These are phyloP conservation scores for Apantesis nais DNA, from an alignment of 2,888 invertebrate species.

Conservation along the genomic window DNA sequence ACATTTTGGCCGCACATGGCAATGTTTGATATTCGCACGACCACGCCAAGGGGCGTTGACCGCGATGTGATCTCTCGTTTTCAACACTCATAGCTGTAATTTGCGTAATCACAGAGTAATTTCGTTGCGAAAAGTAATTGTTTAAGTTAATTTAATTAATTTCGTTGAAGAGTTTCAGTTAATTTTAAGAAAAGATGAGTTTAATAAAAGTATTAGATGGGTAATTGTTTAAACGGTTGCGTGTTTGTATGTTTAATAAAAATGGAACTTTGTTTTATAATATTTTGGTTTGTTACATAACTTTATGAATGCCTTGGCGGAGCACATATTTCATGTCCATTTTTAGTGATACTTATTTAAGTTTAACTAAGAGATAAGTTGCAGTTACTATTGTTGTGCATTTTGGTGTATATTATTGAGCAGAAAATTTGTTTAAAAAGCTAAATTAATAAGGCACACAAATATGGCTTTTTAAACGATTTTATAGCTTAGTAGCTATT, in stretches of 20 bases:
- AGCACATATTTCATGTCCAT: too few species aligned
- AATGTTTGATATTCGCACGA: conserved; percentile 34
- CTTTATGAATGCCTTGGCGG: background rate
- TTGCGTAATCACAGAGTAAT: conserved; percentile 43
- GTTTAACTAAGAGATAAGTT: too few species aligned
- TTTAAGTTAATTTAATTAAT: conserved; percentile 21
- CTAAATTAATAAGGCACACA: background rate
- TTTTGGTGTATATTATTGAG: too few species aligned
- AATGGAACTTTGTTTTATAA: background rate
- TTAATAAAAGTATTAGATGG: conserved; percentile 13
- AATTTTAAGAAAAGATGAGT: conserved; percentile 8
- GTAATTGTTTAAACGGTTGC: conserved; percentile 10
- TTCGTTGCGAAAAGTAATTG: conserved; percentile 38
- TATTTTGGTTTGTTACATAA: background rate
- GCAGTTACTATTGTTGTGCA: too few species aligned
- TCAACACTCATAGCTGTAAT: conserved; percentile 42
- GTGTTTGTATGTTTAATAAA: background rate
- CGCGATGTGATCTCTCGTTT: conserved; percentile 46
- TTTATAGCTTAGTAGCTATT: background rate
- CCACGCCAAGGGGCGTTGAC: conserved; percentile 40
- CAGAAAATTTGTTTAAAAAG: too few species aligned
- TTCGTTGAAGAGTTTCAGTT: conserved; percentile 18
- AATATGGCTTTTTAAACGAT: background rate
- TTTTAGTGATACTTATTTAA: too few species aligned
- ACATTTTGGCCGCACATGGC: conserved; percentile 26